A percentile compares a stretch with the other conserved stretches of the same genome.
phyloP scores from a whole-genome alignment of 1,140 invertebrate genomes.

The Maconellicoccus hirsutus region DNA sequence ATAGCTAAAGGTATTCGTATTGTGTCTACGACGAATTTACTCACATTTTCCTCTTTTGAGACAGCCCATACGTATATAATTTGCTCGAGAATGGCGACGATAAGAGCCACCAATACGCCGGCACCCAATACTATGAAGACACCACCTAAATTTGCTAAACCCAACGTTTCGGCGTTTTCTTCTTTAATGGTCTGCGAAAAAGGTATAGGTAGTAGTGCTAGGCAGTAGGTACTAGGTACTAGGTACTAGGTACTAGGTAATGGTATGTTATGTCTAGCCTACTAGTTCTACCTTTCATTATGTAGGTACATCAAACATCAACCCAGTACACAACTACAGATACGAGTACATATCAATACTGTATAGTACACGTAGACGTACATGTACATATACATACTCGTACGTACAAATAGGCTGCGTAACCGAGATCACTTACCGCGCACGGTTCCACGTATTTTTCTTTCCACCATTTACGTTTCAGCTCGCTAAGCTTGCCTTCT shows the following conservation, averaged over 20 bases:
- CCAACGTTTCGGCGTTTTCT: conserved; percentile 43
- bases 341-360: too few relatives aligned
- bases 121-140: conserved; percentile 68
- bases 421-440: conserved; percentile 43
- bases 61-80: conserved; percentile 35
- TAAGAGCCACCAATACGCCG: conserved; percentile 25
- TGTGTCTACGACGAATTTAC: not conserved
- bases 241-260: not conserved
- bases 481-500: conserved; percentile 76
- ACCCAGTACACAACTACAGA: too few relatives aligned
- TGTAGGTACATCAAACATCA: too few relatives aligned
- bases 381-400: too few relatives aligned
- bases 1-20: too few relatives aligned
- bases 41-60: conserved; percentile 37
- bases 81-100: conserved; percentile 36
- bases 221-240: too few relatives aligned
- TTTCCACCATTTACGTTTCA: conserved; percentile 97
- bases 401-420: not conserved
- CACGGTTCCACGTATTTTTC: conserved; percentile 52
- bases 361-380: too few relatives aligned
- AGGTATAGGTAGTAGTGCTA: too few relatives aligned
- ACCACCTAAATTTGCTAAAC: conserved; percentile 73
- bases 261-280: too few relatives aligned
- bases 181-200: too few relatives aligned
- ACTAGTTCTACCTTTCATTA: too few relatives aligned